Evolutionary conservation across 2,888 invertebrate species (phyloP).

Genomic region (Habroteleia sp.): DNA sequence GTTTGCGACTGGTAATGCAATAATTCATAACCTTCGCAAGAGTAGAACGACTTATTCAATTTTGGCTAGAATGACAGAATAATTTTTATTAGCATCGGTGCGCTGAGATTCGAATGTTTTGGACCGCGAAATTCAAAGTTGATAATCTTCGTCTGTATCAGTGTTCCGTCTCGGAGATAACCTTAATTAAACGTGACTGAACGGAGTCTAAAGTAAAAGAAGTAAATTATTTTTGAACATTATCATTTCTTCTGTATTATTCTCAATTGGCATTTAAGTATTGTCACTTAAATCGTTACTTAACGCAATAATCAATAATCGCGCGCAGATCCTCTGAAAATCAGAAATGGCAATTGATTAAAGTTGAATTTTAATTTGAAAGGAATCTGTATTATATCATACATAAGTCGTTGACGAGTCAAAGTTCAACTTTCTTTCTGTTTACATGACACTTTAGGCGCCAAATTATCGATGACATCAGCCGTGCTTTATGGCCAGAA

Average conservation of each 20-base stretch:
- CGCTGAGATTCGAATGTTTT: conserved; percentile 11
- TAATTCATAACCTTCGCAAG: too few species aligned
- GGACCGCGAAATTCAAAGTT: conserved; percentile 8
- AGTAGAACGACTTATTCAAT: too few species aligned
- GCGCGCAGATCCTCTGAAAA: conserved; percentile 1
- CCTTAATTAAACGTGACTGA: conserved; percentile 22
- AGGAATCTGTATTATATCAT: conserved; percentile 16
- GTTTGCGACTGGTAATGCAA: too few species aligned
- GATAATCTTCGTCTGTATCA: conserved; percentile 12
- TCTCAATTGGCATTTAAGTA: conserved; percentile 8
- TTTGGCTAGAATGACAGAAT: too few species aligned
- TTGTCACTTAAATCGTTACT: conserved; percentile 6
- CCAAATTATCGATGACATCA: conserved; percentile 54
- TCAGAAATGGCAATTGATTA: conserved; percentile 1
- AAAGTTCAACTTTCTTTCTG: conserved; percentile 28
- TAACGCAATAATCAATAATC: not conserved
- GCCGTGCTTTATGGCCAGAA: conserved; percentile 74
- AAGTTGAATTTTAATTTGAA: not conserved
- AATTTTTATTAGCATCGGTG: conserved; percentile 14
- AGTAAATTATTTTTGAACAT: conserved; percentile 4
- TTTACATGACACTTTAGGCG: conserved; percentile 14
- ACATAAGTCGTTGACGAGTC: conserved; percentile 8
- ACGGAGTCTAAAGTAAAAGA: not conserved
- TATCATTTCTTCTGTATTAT: conserved; percentile 8
- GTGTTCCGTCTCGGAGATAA: conserved; percentile 11